A percentile compares a stretch with the other conserved stretches of the same genome.
Evolutionary conservation across 2,797 vertebrate species (phyloP).

Genomic region (Gorsachius magnificus): DNA sequence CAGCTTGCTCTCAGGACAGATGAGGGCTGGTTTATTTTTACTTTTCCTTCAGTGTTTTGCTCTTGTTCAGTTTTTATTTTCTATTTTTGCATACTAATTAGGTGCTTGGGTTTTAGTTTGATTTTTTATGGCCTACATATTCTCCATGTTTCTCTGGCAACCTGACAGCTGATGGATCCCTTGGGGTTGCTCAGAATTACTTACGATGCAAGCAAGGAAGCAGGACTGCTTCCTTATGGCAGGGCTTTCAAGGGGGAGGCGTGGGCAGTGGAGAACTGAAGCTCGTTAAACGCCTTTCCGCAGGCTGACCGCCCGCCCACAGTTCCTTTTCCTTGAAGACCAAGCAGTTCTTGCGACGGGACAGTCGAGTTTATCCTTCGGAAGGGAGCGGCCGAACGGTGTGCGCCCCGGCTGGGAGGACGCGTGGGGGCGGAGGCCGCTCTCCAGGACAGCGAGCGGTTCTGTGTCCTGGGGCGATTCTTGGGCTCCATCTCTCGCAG

Average conservation of each 20-base stretch:
- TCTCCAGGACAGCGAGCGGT: not conserved
- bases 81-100: slow-evolving; percentile 77
- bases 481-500: not conserved
- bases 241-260: slow-evolving; percentile 33
- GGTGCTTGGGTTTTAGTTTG: slow-evolving; percentile 73
- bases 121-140: slow-evolving; percentile 84
- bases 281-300: slow-evolving; percentile 36
- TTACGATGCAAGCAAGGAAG: slow-evolving; percentile 71
- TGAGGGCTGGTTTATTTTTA: slow-evolving; percentile 50
- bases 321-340: not conserved
- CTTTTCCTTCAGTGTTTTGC: slow-evolving; percentile 55
- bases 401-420: not conserved
- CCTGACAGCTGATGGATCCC: slow-evolving; percentile 81
- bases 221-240: slow-evolving; percentile 44
- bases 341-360: not conserved
- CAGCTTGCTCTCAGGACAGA: not conserved
- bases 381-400: not conserved
- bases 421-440: not conserved
- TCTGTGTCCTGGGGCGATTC: not conserved
- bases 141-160: slow-evolving; percentile 78
- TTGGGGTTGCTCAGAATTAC: slow-evolving; percentile 72
- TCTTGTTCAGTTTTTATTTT: slow-evolving; percentile 61
- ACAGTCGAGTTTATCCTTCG: not conserved
- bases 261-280: slow-evolving; percentile 7
- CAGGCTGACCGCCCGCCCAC: slow-evolving; percentile 20